These are phyloP conservation scores for Coleophora deauratella DNA, from an alignment of 2,888 invertebrate genomes.

Conservation along the genomic window DNA sequence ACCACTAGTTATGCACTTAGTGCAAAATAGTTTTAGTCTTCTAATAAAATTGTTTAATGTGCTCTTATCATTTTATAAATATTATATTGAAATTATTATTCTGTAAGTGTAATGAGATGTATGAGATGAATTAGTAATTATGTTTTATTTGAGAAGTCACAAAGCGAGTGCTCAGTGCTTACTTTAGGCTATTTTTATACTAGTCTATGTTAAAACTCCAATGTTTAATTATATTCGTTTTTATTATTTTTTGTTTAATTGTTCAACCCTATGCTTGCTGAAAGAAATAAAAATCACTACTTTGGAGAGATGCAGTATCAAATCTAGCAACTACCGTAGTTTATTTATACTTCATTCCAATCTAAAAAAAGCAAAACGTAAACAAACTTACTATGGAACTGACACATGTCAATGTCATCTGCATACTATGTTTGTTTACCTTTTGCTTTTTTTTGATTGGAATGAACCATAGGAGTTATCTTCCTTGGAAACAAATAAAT, in stretches of 20 bases:
- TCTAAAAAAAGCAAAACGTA: no score
- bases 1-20: conserved; percentile 17
- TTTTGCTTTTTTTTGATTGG: no score
- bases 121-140: conserved; percentile 3
- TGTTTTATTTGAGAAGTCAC: conserved; percentile 41
- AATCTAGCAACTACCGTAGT: no score
- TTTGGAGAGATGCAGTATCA: no score
- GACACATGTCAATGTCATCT: no score
- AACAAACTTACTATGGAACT: no score
- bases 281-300: no score
- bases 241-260: conserved; percentile 29
- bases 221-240: conserved; percentile 59
- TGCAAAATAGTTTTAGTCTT: conserved; percentile 5
- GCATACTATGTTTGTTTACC: no score
- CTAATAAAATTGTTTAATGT: neutral
- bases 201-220: conserved; percentile 50
- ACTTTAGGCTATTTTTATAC: conserved; percentile 71
- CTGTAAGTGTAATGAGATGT: conserved; percentile 1
- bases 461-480: no score
- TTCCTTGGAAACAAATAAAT: no score
- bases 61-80: neutral
- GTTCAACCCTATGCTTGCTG: neutral
- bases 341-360: no score
- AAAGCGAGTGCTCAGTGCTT: conserved; percentile 62
- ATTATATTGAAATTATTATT: no score